Percentiles rank a stretch among this genome's conserved stretches.
Conservation (phyloP, 2,113 vertebrate species). For the Okapia johnstoni region DNA sequence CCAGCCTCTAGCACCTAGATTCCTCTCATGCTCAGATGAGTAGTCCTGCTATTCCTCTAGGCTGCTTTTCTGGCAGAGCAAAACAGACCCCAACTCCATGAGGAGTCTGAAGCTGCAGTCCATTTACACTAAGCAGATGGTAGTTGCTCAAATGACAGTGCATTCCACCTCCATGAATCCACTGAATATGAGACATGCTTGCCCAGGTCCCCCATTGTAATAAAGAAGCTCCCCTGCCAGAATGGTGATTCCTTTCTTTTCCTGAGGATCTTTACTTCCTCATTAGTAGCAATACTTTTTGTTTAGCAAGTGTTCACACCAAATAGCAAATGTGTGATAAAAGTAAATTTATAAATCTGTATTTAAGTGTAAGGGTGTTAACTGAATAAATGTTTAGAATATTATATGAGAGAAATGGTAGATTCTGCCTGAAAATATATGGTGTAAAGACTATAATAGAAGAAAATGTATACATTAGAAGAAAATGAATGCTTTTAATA, state of each 20-base stretch:
- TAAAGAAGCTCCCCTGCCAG: neutral
- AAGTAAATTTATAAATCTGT: neutral
- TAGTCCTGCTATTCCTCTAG: neutral
- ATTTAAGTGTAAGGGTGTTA: neutral
- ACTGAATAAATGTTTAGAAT: neutral
- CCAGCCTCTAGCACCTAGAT: neutral
- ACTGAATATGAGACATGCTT: neutral
- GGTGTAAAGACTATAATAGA: neutral
- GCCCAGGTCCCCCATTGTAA: neutral
- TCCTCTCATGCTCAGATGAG: neutral
- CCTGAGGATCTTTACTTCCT: neutral
- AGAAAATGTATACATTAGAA: neutral
- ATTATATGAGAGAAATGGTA: neutral
- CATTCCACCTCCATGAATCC: neutral
- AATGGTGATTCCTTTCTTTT: neutral
- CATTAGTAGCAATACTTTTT: neutral
- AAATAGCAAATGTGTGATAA: neutral
- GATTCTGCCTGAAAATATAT: neutral
- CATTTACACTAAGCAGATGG: neutral
- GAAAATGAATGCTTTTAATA: neutral
- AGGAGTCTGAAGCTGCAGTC: neutral
- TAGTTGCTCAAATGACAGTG: neutral
- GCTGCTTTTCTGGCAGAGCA: neutral
- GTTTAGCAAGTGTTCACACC: neutral
- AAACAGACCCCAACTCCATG: too few species aligned